Evolutionary conservation across 1,140 invertebrate genomes (phyloP).

Genomic region (Macrotrachela quadricornifera): DNA sequence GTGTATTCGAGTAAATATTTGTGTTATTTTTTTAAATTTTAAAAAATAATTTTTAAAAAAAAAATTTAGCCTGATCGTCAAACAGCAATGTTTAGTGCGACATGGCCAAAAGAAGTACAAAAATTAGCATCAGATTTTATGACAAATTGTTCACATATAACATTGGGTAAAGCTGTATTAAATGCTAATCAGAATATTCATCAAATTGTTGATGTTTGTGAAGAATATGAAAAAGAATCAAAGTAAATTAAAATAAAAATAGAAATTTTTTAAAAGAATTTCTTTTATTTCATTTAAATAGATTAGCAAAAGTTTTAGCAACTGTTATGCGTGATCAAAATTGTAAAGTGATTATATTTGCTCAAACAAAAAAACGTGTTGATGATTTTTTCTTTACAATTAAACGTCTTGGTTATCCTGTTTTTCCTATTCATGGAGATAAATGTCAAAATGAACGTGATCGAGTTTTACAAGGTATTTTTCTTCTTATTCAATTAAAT

Average conservation of each 20-base stretch:
- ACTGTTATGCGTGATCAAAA: too few relatives aligned
- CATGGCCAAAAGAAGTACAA: conserved; percentile 89
- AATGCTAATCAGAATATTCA: conserved; percentile 90
- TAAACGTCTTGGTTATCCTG: conserved; percentile 52
- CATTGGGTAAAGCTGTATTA: conserved; percentile 68
- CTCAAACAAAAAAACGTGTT: conserved; percentile 85
- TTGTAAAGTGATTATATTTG: conserved; percentile 78
- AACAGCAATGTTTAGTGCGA: conserved; percentile 92
- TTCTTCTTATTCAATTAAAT: conserved; percentile 30
- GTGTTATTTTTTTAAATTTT: too few relatives aligned
- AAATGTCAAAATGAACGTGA: conserved; percentile 90
- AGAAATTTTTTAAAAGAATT: too few relatives aligned
- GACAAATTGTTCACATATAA: conserved; percentile 68
- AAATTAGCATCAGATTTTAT: conserved; percentile 80
- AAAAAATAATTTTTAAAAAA: too few relatives aligned
- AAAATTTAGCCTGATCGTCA: conserved; percentile 51
- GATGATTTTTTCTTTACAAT: conserved; percentile 80
- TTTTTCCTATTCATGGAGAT: conserved; percentile 86
- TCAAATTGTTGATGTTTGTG: conserved; percentile 78
- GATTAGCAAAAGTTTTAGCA: too few relatives aligned
- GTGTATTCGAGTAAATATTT: conserved; percentile 56
- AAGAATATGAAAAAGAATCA: conserved; percentile 33
- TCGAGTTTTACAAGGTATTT: conserved; percentile 65
- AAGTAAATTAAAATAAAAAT: too few relatives aligned
- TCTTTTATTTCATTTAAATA: too few relatives aligned